phyloP scores from a whole-genome alignment of 2,797 vertebrate species.

The Cygnus olor region DNA sequence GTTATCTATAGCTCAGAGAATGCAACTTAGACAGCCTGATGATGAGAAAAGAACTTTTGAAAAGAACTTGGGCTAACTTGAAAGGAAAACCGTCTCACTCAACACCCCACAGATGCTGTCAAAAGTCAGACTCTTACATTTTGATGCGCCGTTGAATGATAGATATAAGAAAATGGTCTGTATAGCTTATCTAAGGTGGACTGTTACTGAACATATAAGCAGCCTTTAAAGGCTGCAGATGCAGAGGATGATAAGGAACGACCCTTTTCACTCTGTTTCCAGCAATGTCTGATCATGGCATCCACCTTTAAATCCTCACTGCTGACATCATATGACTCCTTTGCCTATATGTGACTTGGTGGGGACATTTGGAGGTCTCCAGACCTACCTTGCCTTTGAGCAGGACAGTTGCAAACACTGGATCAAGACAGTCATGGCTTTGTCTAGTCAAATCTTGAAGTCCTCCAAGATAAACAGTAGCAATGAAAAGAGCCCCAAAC shows the following conservation, averaged over 20 bases:
- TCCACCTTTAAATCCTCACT: background rate
- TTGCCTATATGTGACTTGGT: background rate
- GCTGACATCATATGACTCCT: background rate
- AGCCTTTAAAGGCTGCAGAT: background rate
- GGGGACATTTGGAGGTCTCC: background rate
- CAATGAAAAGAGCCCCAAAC: background rate
- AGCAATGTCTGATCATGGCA: background rate
- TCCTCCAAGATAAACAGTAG: background rate
- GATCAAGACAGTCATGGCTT: background rate
- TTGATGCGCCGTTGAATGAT: background rate
- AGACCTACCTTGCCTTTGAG: background rate
- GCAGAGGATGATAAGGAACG: background rate
- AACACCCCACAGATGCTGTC: background rate
- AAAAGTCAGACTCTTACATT: background rate
- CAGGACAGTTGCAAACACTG: fast-evolving
- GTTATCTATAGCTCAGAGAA: background rate
- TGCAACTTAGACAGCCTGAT: background rate
- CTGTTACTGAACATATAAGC: background rate
- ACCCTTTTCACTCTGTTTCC: background rate
- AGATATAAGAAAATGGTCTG: background rate
- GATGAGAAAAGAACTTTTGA: background rate
- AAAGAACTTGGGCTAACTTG: background rate
- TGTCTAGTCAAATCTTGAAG: background rate
- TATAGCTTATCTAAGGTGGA: background rate
- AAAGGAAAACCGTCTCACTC: background rate